Evolutionary conservation across 2,888 invertebrate genomes (phyloP), one percentile per base, ranked within the genome.

Genomic region (Zelleria hepariella): DNA sequence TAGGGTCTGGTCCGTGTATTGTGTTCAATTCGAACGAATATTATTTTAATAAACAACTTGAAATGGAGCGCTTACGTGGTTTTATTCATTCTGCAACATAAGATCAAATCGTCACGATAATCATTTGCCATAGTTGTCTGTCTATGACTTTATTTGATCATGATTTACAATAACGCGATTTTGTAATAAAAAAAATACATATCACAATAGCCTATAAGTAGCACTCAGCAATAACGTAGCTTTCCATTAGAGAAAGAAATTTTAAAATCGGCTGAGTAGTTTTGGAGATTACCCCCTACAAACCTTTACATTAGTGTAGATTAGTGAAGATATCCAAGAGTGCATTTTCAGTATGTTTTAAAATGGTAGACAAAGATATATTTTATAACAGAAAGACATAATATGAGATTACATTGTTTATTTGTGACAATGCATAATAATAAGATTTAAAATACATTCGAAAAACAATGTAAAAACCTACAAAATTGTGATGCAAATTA

Each of bases 31-130:
- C 51, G 86, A 83, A 87, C 86, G 83, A 87, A 86, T 88, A 87
- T 87, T 86, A 87, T 87, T 87, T 87, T 87, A 88, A 87, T 88
- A 88, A 88, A 88, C 87, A 86, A 85, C 82, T 80, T 84, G 73
- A 84, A 82, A 86, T 83, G 77, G 79, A 42, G 32, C 10, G 10
- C 15, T 15, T 42, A 0, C 15, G 32, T 42, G 32, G 32, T 42
- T 23, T 51, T 51, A 51, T 51, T 51, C 23, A n/a, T 7, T 49
- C 49, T n/a, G n/a, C 49, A 18, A 18, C 49, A n/a, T 49, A 10
- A 42, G 42, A 5, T 7, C 32, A 32, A 5, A 32, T 32, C 32
- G 10, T 32, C 10, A n/a, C n/a, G n/a, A n/a, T n/a, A n/a, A n/a
- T n/a, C n/a, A n/a, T n/a, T n/a, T n/a, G n/a, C n/a, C n/a, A n/a